Evolutionary conservation across 2,797 vertebrate species (phyloP).

Genomic region (Sebastiscus tertius): DNA sequence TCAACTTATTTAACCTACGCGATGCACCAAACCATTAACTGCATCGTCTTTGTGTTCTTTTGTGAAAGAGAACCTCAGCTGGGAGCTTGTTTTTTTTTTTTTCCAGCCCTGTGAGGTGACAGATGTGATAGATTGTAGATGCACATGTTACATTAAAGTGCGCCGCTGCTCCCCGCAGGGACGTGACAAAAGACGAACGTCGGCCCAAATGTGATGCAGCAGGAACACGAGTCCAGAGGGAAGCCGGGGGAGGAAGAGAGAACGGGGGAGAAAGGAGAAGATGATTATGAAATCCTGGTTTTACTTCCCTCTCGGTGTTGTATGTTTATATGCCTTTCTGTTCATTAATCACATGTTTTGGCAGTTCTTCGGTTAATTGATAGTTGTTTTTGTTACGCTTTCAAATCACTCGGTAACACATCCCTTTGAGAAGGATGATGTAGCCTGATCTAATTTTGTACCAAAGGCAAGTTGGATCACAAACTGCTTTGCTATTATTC

Average conservation of each 20-base stretch:
- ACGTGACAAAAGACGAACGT: slow-evolving; percentile 27
- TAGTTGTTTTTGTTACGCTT: not conserved
- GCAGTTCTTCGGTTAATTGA: not conserved
- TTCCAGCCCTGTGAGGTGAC: not conserved
- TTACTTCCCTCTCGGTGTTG: slow-evolving; percentile 32
- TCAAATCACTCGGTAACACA: not conserved
- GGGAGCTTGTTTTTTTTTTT: not conserved
- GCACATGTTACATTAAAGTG: not conserved
- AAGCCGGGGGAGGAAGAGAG: not conserved
- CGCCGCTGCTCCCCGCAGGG: not conserved
- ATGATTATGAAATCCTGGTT: slow-evolving; percentile 37
- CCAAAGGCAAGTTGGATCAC: not conserved
- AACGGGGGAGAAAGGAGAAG: not conserved
- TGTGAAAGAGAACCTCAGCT: not conserved
- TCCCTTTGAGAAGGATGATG: not conserved
- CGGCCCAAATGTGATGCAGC: slow-evolving; percentile 5
- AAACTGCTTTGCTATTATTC: not conserved
- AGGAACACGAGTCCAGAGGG: not conserved
- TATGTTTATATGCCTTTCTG: not conserved
- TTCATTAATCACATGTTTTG: not conserved
- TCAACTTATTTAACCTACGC: not conserved
- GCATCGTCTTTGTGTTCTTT: not conserved
- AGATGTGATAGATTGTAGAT: slow-evolving; percentile 3
- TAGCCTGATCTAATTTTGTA: not conserved
- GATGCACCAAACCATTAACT: not conserved